Base-by-base conservation (phyloP, 2,888 invertebrate species). In the Acronicta aceris region DNA sequence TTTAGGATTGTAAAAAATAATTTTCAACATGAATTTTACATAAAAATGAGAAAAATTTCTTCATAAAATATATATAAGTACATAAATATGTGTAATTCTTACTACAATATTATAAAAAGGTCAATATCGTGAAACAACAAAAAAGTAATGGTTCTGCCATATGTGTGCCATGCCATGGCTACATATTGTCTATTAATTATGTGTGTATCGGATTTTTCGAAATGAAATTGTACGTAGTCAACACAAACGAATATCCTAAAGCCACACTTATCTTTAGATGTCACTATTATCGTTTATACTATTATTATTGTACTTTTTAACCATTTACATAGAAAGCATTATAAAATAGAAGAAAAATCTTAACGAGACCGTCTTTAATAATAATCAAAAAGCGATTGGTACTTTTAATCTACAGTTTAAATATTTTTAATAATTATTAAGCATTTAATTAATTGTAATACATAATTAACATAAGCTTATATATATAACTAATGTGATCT, bases 401-500 rank as follows among this genome's bases (percentile, higher is more conserved):
- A 68, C n/a, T 51, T 61, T 69, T 61, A 65, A 53, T 57, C 71
- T 74, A 79, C 55, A 45, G 58, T 73, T 78, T 70, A 78, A 77
- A 74, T 76, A 70, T 71, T 51, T 64, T 65, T 61, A 57, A 55
- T 69, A 70, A 78, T 74, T 74, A 73, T 60, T 76, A 76, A 78
- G 76, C 75, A 79, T 76, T 77, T 75, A 55, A 73, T 71, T 76
- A 65, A 74, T 72, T 71, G 61, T 76, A 65, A 77, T 75, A 74
- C 72, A 76, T 71, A 78, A 74, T 67, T 75, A 73, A 80, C 71
- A 61, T 81, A 77, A 74, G 78, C 78, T 74, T 62, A 71, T 78
- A 78, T 78, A 78, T 75, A 68, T 74, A 80, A 84, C 90, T 92
- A 90, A 86, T 86, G 86, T 89, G 89, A 90, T 89, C 92, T 88